These are phyloP conservation scores for Bombus waltoni DNA, from an alignment of 1,140 invertebrate genomes.

Conservation along the genomic window DNA sequence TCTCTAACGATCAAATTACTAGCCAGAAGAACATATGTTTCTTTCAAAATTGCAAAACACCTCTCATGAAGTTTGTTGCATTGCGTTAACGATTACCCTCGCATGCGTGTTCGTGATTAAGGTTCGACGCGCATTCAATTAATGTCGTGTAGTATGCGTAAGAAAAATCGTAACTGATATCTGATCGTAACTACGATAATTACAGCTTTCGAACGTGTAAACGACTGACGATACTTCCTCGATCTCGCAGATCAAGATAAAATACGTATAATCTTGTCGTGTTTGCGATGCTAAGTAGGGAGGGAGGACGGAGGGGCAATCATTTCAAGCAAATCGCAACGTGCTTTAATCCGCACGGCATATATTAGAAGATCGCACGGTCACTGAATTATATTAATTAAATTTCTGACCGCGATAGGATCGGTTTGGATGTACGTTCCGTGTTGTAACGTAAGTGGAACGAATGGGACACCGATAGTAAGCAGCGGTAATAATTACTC, in stretches of 20 bases:
- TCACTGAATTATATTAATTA: constrained; percentile 73
- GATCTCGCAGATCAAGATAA: constrained; percentile 9
- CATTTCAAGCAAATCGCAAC: constrained; percentile 29
- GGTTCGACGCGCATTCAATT: background rate
- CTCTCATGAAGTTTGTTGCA: background rate
- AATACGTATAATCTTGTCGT: constrained; percentile 23
- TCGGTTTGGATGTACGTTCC: constrained; percentile 39
- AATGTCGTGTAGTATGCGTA: background rate
- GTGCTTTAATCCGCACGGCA: constrained; percentile 50
- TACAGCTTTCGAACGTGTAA: constrained; percentile 28
- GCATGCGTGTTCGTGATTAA: background rate
- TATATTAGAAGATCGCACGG: constrained; percentile 64
- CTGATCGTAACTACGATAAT: background rate
- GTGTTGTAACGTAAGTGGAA: constrained; percentile 47
- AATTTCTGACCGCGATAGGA: constrained; percentile 55
- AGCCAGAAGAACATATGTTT: background rate
- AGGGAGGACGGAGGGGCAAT: constrained; percentile 3
- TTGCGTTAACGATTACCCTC: no score
- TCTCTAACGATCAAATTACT: background rate
- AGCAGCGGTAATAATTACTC: constrained; percentile 62
- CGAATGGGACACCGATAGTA: constrained; percentile 54
- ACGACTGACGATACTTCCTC: constrained; percentile 27
- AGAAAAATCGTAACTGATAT: background rate
- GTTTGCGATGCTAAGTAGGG: constrained; percentile 42
- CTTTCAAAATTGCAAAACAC: background rate